Percentiles rank a stretch among this genome's conserved stretches.
phyloP scores from a whole-genome alignment of 2,888 invertebrate genomes.

The Drosophila koepferae region DNA sequence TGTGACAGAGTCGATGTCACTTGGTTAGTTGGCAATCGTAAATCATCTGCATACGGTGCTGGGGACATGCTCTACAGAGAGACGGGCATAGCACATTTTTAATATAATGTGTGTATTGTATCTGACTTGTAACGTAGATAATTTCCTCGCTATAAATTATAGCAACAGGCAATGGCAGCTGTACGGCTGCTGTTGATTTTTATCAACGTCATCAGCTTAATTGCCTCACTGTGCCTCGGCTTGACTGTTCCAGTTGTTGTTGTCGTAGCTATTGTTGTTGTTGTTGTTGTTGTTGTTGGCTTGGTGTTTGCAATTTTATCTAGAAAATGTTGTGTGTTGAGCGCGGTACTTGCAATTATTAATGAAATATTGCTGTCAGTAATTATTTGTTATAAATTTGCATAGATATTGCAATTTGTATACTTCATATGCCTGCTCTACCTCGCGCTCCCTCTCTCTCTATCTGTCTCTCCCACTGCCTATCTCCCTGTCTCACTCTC shows the following conservation, averaged over 20 bases:
- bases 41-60: conserved; percentile 40
- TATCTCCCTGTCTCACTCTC: not conserved
- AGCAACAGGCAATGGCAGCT: conserved; percentile 50
- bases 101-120: conserved; percentile 43
- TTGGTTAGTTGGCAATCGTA: conserved; percentile 46
- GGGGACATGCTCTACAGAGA: conserved; percentile 32
- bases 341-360: conserved; percentile 71
- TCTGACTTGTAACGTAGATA: conserved; percentile 50
- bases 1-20: conserved; percentile 65
- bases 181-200: conserved; percentile 70
- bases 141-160: conserved; percentile 75
- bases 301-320: conserved; percentile 67
- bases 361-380: conserved; percentile 83
- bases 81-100: conserved; percentile 32
- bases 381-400: conserved; percentile 82
- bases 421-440: conserved; percentile 59
- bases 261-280: not conserved
- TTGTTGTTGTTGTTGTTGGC: conserved; percentile 1
- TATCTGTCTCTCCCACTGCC: not conserved
- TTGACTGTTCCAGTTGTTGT: conserved; percentile 17
- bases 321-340: conserved; percentile 62
- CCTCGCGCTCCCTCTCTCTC: not conserved
- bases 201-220: conserved; percentile 82
- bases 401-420: conserved; percentile 82
- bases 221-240: conserved; percentile 75